Percentiles rank a stretch among this genome's conserved stretches.
These are phyloP conservation scores for Gadus macrocephalus DNA, from an alignment of 2,113 vertebrate species.

Conservation along the genomic window DNA sequence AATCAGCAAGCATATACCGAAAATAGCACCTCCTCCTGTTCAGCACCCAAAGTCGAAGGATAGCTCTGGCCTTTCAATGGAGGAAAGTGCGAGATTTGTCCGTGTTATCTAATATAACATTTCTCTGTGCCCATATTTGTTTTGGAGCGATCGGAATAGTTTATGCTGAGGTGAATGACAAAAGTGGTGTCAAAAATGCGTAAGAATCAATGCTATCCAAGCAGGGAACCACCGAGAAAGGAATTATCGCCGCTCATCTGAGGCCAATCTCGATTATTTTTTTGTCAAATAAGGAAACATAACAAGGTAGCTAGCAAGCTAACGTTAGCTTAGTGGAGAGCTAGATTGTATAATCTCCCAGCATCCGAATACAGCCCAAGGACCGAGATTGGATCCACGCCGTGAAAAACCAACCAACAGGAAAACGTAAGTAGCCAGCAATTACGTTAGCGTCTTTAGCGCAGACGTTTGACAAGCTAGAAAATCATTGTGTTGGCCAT, in stretches of 20 bases:
- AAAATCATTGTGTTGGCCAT: constrained; percentile 10
- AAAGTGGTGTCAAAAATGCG: constrained; percentile 73
- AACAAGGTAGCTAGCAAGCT: constrained; percentile 57
- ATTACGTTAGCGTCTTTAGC: constrained; percentile 55
- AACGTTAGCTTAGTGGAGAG: constrained; percentile 51
- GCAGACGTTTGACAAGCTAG: constrained; percentile 44
- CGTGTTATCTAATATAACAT: constrained; percentile 62
- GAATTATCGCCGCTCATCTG: constrained; percentile 75
- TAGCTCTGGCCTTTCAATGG: constrained; percentile 75
- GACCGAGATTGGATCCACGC: constrained; percentile 54
- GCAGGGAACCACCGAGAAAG: constrained; percentile 73
- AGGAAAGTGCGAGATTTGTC: constrained; percentile 69
- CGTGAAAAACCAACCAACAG: constrained; percentile 41
- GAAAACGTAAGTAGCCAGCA: constrained; percentile 67
- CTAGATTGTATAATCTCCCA: constrained; percentile 33
- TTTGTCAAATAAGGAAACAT: constrained; percentile 63
- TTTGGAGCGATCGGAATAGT: constrained; percentile 46
- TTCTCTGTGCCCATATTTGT: constrained; percentile 54
- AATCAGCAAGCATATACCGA: constrained; percentile 52
- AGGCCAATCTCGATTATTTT: constrained; percentile 66
- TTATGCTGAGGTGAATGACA: constrained; percentile 51
- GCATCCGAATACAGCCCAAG: constrained; percentile 1
- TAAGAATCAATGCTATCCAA: constrained; percentile 71
- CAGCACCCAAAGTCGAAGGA: constrained; percentile 77
- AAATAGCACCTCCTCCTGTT: constrained; percentile 71